Evolutionary conservation across 2,797 vertebrate genomes (phyloP), one percentile per base, ranked within the genome.

Genomic region (Mycteria americana): DNA sequence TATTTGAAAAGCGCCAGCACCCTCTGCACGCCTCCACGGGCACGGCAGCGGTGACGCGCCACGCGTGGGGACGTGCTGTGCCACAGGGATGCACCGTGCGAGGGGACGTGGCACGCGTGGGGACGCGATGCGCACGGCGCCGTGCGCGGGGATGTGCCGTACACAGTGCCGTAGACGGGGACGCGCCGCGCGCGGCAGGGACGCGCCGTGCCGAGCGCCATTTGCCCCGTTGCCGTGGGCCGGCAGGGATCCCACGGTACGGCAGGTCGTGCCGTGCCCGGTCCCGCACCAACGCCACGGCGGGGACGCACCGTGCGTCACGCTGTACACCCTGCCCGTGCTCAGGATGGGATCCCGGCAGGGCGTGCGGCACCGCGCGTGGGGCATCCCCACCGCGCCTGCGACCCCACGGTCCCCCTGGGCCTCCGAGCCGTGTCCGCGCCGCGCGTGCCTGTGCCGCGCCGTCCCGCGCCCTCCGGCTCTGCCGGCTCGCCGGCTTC

Each of bases 281-380:
- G 15, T 54, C n/a, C 70, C 4, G 2, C 17, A 25, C 51, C 45
- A 62, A 43, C 62, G 23, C 41, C 18, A 18, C 1, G 12, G 48
- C 73, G 46, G n/a, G 48, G 53, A 17, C 11, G 31, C 28, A 11
- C 37, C 0, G 0, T 4, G 65, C 4, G 2, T 46, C 0, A 3
- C 54, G 30, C n/a, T 11, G 2, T n/a, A 15, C 30, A 8, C 19
- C 30, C 28, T 39, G 54, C 37, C 59, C 6, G 0, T 33, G 57
- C 18, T 51, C 18, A 25, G 33, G 37, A 17, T 1, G 4, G 62
- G 39, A 86, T 35, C 25, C 43, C 13, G 12, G 35, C 59, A 80
- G 59, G 11, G 11, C 8, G 0, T 0, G 17, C 19, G 30, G 65
- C 60, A 65, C 50, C 3, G 3, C 17, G 46, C 6, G 4, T 41